These are phyloP conservation scores for Dipodomys spectabilis DNA, from an alignment of 2,113 vertebrate species.

Conservation along the genomic window DNA sequence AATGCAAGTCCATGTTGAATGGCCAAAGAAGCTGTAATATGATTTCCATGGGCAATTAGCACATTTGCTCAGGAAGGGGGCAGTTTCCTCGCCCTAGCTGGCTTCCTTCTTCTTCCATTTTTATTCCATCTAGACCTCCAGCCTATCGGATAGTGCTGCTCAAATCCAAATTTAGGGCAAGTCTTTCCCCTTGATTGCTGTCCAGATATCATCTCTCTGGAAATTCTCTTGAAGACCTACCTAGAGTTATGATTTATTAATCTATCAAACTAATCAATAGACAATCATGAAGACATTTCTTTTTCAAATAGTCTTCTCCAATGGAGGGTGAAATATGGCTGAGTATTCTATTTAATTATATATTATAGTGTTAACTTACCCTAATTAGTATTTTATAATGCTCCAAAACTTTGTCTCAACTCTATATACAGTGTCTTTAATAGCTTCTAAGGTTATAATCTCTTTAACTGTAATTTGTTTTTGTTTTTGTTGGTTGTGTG, in stretches of 20 bases:
- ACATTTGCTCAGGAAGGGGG: neutral
- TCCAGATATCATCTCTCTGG: neutral
- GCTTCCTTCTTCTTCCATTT: neutral
- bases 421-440: neutral
- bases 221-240: neutral
- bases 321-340: neutral
- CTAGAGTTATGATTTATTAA: neutral
- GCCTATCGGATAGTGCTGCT: neutral
- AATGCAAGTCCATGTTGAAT: neutral
- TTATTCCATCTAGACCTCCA: neutral
- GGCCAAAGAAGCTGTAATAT: neutral
- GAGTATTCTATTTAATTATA: slow-evolving; percentile 16
- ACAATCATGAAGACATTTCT: neutral
- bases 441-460: neutral
- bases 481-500: no score
- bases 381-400: slow-evolving; percentile 36
- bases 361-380: neutral
- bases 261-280: neutral
- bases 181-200: neutral
- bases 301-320: slow-evolving; percentile 39
- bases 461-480: neutral
- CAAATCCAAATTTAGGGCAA: neutral
- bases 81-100: neutral
- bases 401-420: neutral
- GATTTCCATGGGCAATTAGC: neutral